Evolutionary conservation across 2,797 vertebrate genomes (phyloP), one percentile per base, ranked within the genome.

Genomic region (Protonibea diacanthus): DNA sequence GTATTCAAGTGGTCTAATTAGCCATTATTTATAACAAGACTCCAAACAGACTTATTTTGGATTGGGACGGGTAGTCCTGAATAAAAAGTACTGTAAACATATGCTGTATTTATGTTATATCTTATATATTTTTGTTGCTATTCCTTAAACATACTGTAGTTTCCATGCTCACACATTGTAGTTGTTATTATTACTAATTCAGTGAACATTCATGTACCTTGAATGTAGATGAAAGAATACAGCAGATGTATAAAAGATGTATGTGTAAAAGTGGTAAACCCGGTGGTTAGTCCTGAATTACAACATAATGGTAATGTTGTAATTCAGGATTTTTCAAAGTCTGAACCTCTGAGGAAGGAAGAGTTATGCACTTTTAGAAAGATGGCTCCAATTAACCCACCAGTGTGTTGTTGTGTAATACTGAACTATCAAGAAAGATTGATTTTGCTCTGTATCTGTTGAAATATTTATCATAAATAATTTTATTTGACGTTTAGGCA

Each of bases 331-430:
- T 33, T 23, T 57, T n/a, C 15, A 4, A 23, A 61, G 38, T 42
- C 29, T 40, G 38, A 52, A 8, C 17, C 51, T 77, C 11, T 33
- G 6, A 20, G 23, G 12, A 55, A 20, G 33, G 2, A 62, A 68
- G 20, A 59, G 27, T 53, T 21, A 42, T 53, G 25, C 55, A 65
- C 49, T 60, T n/a, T 77, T 48, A 42, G 4, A 23, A 21, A 56
- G 15, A 18, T 14, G 18, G 47, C 53, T 65, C 13, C 21, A 29
- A 40, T 53, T 40, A 45, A 40, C 13, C 7, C 5, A 29, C 48
- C 23, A 45, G 20, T 7, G n/a, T 7, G 33, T 40, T 10, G 23
- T n/a, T 40, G 29, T 29, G 13, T 42, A 55, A 45, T 13, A 29
- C 7, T 44, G 33, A 72, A 40, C 18, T 12, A 15, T 21, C 14